phyloP scores from a whole-genome alignment of 2,888 invertebrate genomes.

The Pyrgus malvae region DNA sequence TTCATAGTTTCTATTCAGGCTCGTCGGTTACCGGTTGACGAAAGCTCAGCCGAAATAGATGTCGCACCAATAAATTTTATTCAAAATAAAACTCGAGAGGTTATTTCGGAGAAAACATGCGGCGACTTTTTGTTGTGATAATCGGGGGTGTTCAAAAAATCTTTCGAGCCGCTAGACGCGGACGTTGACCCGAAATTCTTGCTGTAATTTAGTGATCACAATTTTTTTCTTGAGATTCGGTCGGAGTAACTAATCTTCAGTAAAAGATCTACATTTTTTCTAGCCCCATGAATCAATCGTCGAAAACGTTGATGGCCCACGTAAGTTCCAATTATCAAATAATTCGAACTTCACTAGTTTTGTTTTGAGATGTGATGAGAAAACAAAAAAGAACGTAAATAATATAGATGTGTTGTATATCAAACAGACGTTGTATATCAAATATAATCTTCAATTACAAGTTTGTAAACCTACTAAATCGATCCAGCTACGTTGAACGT shows the following conservation, averaged over 20 bases:
- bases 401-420: too few species aligned
- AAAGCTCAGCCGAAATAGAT: slow-evolving; percentile 70
- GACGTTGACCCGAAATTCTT: slow-evolving; percentile 65
- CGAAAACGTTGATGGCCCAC: background rate
- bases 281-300: slow-evolving; percentile 11
- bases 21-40: slow-evolving; percentile 55
- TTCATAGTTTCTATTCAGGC: slow-evolving; percentile 60
- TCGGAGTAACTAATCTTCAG: background rate
- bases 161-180: slow-evolving; percentile 42
- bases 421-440: too few species aligned
- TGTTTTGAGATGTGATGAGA: too few species aligned
- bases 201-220: slow-evolving; percentile 20
- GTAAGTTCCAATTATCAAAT: background rate
- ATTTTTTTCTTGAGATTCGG: slow-evolving; percentile 14
- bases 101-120: slow-evolving; percentile 58
- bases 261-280: slow-evolving; percentile 9
- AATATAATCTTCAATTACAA: slow-evolving; percentile 2
- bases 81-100: slow-evolving; percentile 57
- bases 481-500: slow-evolving; percentile 31
- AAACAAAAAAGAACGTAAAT: too few species aligned
- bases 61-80: slow-evolving; percentile 69
- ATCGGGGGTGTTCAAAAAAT: slow-evolving; percentile 59
- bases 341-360: background rate
- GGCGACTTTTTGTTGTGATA: slow-evolving; percentile 64
- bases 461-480: slow-evolving; percentile 11